Base-by-base conservation (phyloP, 2,888 invertebrate species). In the Lacanobia oleracea region DNA sequence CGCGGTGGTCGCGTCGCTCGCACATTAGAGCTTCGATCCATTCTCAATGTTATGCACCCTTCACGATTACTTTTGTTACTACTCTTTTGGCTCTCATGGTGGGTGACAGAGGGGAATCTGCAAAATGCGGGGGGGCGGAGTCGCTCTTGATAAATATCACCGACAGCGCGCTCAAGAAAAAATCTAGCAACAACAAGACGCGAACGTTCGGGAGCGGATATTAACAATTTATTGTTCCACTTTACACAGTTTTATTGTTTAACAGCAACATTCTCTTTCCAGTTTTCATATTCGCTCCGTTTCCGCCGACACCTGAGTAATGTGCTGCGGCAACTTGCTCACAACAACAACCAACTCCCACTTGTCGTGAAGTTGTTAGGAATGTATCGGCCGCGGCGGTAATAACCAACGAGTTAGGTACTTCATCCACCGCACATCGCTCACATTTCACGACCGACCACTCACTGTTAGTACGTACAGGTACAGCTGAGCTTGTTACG, bases 221-320 rank as follows among this genome's bases (percentile, higher is more conserved):
- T 81, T 76, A 79, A 63, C 63, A 84, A 86, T 85, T 83, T 85
- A 86, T 85, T 64, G 79, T 57, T 59, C 37, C 68, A 78, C 82
- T 86, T 82, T 75, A 75, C 69, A 75, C 74, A 65, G 53, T 77
- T 81, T 79, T 83, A 78, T 79, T 85, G 86, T 86, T 84, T 71
- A 18, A 61, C 67, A 75, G 72, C 63, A 77, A 84, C 70, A 78
- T 79, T 76, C 68, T 60, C 65, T 80, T 72, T 73, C 62, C 48
- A 73, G 62, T 70, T 82, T 77, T 62, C 43, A 63, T 66, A 74
- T 73, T 75, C 57, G 69, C 66, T 76, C 57, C 57, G 56, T 37
- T 73, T 40, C 16, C 27, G 2, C 56, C 56, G 56, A 40, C 75
- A 37, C 72, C 74, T 70, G 72, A 76, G n/a, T 76, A 72, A 82